Evolutionary conservation across 2,797 vertebrate species (phyloP).

Genomic region (Danionella dracula): DNA sequence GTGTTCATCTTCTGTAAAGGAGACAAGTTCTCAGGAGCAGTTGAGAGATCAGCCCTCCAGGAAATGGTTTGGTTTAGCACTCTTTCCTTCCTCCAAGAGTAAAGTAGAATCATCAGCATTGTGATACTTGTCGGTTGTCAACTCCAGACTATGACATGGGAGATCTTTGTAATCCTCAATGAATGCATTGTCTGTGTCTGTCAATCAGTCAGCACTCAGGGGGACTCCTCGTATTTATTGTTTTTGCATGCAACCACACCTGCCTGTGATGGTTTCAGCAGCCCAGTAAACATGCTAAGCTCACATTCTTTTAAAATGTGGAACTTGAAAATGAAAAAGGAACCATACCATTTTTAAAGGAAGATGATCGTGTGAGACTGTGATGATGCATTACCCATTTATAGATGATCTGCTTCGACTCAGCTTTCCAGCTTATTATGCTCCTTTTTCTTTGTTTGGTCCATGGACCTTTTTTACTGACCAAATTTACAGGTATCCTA

Average conservation of each 20-base stretch:
- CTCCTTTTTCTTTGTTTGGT: conserved; percentile 19
- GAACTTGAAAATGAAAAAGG: conserved; percentile 14
- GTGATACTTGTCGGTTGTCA: not conserved
- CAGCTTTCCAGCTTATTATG: not conserved
- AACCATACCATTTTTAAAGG: conserved; percentile 7
- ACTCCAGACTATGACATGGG: no score
- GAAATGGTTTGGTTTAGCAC: not conserved
- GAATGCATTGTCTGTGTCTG: no score
- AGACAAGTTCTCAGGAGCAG: not conserved
- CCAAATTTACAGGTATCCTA: no score
- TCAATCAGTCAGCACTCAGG: no score
- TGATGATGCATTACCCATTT: not conserved
- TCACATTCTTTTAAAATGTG: no score
- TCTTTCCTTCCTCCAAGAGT: not conserved
- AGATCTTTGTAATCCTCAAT: no score
- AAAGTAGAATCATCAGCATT: not conserved
- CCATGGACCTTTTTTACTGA: no score
- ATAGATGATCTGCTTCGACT: conserved; percentile 4
- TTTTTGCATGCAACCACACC: no score
- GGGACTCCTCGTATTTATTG: no score
- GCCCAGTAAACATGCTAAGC: no score
- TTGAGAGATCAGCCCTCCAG: not conserved
- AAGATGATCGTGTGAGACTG: not conserved
- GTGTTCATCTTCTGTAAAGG: no score
- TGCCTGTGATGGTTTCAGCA: no score